phyloP scores from a whole-genome alignment of 1,140 invertebrate genomes.

The Triops longicaudatus region DNA sequence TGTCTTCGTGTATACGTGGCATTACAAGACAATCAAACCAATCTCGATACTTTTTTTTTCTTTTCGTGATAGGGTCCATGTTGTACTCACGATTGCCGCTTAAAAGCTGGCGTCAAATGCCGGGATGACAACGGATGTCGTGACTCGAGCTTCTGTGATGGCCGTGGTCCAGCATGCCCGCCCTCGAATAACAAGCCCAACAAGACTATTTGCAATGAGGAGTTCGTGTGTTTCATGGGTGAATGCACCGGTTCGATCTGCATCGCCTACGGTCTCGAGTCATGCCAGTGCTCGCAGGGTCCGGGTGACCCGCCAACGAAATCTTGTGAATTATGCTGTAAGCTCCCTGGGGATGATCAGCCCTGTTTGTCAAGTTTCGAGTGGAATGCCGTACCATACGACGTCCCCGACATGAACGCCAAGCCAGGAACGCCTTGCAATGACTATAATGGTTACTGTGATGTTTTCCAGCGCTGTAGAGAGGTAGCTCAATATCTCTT shows the following conservation, averaged over 20 bases:
- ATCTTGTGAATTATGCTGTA: conserved; percentile 82
- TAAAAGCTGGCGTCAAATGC: conserved; percentile 79
- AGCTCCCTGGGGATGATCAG: conserved; percentile 69
- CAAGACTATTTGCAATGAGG: conserved; percentile 86
- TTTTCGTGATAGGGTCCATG: conserved; percentile 73
- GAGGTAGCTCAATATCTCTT: conserved; percentile 47
- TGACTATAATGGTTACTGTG: conserved; percentile 98
- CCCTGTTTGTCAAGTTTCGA: conserved; percentile 62
- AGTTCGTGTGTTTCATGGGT: conserved; percentile 90
- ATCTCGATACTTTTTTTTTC: conserved; percentile 25
- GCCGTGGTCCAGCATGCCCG: conserved; percentile 71
- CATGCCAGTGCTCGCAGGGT: conserved; percentile 81
- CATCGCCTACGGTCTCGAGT: conserved; percentile 84
- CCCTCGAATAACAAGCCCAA: conserved; percentile 86
- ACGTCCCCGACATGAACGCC: conserved; percentile 86
- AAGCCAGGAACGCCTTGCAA: conserved; percentile 94
- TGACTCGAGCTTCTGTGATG: conserved; percentile 81
- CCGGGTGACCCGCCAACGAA: conserved; percentile 67
- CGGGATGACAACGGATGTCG: conserved; percentile 89
- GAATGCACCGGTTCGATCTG: conserved; percentile 91
- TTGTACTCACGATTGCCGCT: conserved; percentile 77
- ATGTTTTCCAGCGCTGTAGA: conserved; percentile 95
- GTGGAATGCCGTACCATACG: conserved; percentile 78
- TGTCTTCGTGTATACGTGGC: neutral
- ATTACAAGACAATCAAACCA: neutral